A percentile compares a stretch with the other conserved stretches of the same genome.
phyloP scores from a whole-genome alignment of 2,888 invertebrate species.

The Megastigmus dorsalis region DNA sequence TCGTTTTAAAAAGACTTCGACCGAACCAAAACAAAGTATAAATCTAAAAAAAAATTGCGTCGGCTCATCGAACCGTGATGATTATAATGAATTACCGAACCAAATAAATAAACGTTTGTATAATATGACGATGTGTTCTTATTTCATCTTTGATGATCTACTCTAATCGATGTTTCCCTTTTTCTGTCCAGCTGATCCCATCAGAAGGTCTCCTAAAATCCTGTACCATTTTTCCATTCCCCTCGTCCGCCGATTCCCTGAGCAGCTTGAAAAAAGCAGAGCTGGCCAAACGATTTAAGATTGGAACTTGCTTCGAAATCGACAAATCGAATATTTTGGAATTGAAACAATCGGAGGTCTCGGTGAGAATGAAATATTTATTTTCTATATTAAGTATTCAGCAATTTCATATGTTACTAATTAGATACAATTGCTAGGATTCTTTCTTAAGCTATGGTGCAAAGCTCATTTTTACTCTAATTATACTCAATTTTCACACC shows the following conservation, averaged over 20 bases:
- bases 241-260: slow-evolving; percentile 26
- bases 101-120: slow-evolving; percentile 55
- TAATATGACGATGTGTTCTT: slow-evolving; percentile 28
- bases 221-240: slow-evolving; percentile 21
- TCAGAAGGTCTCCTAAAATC: slow-evolving; percentile 46
- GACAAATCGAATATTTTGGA: neutral
- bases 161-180: neutral
- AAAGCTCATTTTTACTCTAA: too few species aligned
- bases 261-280: slow-evolving; percentile 5
- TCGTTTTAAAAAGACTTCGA: slow-evolving; percentile 44
- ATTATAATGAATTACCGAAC: slow-evolving; percentile 52
- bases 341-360: neutral
- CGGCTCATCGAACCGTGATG: slow-evolving; percentile 53
- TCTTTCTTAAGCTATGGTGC: too few species aligned
- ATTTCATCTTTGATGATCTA: neutral
- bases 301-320: slow-evolving; percentile 16
- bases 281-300: neutral
- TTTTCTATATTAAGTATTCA: too few species aligned
- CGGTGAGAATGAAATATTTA: neutral
- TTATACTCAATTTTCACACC: too few species aligned
- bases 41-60: slow-evolving; percentile 41
- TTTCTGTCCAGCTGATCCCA: slow-evolving; percentile 36
- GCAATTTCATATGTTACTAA: too few species aligned
- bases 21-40: slow-evolving; percentile 35
- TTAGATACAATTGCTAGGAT: too few species aligned